Evolutionary conservation across 2,888 invertebrate species (phyloP).

Genomic region (Germaria angustata): DNA sequence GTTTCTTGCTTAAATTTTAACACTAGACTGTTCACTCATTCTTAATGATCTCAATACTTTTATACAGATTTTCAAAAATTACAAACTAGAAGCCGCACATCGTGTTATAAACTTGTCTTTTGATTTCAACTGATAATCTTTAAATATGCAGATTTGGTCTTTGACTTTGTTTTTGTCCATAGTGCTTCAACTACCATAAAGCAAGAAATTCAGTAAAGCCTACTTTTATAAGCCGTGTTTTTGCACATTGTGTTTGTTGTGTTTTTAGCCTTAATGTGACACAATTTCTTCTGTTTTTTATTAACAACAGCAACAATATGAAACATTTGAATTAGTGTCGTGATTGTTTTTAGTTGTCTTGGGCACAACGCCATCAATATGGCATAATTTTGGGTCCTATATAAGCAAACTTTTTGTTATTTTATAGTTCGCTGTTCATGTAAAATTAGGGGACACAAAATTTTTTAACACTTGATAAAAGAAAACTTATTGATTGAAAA

Average conservation of each 20-base stretch:
- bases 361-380: background rate
- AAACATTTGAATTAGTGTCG: conserved; percentile 15
- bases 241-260: conserved; percentile 36
- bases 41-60: conserved; percentile 72
- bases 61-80: conserved; percentile 69
- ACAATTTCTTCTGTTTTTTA: conserved; percentile 6
- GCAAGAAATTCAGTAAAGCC: conserved; percentile 42
- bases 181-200: conserved; percentile 8
- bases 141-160: conserved; percentile 54
- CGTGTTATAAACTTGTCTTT: conserved; percentile 49
- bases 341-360: conserved; percentile 8
- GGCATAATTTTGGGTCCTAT: background rate
- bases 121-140: conserved; percentile 14
- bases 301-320: background rate
- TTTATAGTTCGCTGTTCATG: background rate
- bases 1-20: conserved; percentile 68
- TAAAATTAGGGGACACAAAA: background rate
- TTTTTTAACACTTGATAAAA: too few relatives aligned
- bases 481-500: too few relatives aligned
- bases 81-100: background rate
- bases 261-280: conserved; percentile 19
- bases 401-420: background rate
- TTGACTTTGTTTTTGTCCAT: conserved; percentile 5
- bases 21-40: conserved; percentile 73
- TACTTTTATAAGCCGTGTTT: conserved; percentile 15